Conservation (phyloP, 1,140 invertebrate genomes). For the Leptopilina boulardi region DNA sequence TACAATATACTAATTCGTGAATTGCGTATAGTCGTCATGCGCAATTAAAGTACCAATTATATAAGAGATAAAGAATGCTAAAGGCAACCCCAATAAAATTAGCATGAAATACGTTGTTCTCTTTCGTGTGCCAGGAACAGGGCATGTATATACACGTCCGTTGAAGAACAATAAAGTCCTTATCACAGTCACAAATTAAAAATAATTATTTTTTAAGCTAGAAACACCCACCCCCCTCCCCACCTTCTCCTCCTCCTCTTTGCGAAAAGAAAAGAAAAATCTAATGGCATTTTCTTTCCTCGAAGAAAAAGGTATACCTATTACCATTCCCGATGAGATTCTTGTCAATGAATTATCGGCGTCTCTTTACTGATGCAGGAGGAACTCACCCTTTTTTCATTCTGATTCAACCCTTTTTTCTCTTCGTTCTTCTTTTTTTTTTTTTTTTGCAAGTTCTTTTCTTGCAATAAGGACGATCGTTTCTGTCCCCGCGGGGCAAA, state of each 20-base stretch:
- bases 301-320: slow-evolving; percentile 69
- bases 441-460: slow-evolving; percentile 66
- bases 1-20: slow-evolving; percentile 61
- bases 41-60: slow-evolving; percentile 68
- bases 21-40: slow-evolving; percentile 52
- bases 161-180: slow-evolving; percentile 67
- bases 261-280: slow-evolving; percentile 47
- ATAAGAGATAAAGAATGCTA: slow-evolving; percentile 67
- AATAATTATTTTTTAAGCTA: slow-evolving; percentile 76
- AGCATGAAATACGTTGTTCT: slow-evolving; percentile 66
- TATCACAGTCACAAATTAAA: slow-evolving; percentile 75
- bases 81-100: slow-evolving; percentile 69
- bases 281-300: slow-evolving; percentile 46
- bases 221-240: slow-evolving; percentile 74
- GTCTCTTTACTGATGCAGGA: slow-evolving; percentile 69
- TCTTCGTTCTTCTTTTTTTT: no score
- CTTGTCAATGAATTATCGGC: slow-evolving; percentile 77
- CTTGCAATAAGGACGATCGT: slow-evolving; percentile 47
- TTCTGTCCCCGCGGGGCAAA: slow-evolving; percentile 46
- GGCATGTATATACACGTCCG: slow-evolving; percentile 56
- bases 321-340: slow-evolving; percentile 73
- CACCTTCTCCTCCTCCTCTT: slow-evolving; percentile 73
- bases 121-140: slow-evolving; percentile 52
- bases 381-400: slow-evolving; percentile 63
- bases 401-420: slow-evolving; percentile 69